phyloP scores from a whole-genome alignment of 2,888 invertebrate species.

The Parapristionchus giblindavisi region DNA sequence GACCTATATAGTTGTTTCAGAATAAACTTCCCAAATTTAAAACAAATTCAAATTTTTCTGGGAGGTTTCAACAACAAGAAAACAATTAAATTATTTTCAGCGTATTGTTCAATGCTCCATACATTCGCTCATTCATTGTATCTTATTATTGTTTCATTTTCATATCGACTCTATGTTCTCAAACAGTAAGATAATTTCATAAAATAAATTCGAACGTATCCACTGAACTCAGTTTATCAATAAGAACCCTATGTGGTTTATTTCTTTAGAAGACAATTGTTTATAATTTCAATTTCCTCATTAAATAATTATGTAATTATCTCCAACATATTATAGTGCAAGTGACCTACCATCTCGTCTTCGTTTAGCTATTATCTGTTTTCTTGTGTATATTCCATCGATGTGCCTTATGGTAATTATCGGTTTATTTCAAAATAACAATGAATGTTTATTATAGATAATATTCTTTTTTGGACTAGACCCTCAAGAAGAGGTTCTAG shows the following conservation, averaged over 20 bases:
- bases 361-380: constrained; percentile 14
- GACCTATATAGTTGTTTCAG: neutral
- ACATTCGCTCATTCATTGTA: constrained; percentile 29
- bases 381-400: constrained; percentile 4
- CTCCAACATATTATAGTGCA: constrained; percentile 5
- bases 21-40: neutral
- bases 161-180: constrained; percentile 17
- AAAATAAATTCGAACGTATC: no score
- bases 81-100: no score
- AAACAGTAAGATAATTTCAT: neutral
- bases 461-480: constrained; percentile 15
- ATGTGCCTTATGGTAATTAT: constrained; percentile 14
- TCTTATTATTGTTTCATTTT: constrained; percentile 31
- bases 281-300: neutral
- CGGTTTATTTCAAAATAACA: neutral
- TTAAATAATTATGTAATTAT: neutral
- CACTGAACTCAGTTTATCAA: no score
- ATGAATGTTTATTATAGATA: neutral
- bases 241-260: no score
- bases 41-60: neutral
- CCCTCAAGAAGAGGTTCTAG: constrained; percentile 3
- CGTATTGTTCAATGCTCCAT: constrained; percentile 16
- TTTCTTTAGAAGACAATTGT: neutral
- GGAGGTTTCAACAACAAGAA: no score
- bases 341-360: neutral